A percentile compares a stretch with the other conserved stretches of the same genome.
Conservation (phyloP, 2,113 vertebrate species). For the Ifrita kowaldi region DNA sequence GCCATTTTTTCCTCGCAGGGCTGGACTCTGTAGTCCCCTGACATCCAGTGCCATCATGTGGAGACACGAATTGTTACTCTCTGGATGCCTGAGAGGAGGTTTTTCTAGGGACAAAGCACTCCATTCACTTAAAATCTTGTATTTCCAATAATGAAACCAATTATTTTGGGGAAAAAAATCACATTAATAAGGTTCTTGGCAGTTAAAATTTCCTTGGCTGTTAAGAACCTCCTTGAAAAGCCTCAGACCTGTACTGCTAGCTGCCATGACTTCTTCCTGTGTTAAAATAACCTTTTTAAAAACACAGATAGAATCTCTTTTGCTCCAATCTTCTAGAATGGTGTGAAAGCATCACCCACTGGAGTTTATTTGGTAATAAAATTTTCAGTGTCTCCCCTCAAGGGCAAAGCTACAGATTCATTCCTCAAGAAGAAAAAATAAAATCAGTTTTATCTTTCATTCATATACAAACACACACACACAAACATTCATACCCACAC, state of each 20-base stretch:
- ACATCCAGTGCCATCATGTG: slow-evolving; percentile 17
- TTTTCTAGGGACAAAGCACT: neutral
- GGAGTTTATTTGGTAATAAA: neutral
- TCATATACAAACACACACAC: neutral
- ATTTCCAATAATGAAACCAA: neutral
- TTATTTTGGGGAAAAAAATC: accelerated
- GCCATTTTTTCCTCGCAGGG: neutral
- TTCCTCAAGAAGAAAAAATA: neutral
- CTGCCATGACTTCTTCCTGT: neutral
- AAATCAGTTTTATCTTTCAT: neutral
- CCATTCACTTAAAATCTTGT: neutral
- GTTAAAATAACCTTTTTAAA: neutral
- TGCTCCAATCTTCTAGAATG: neutral
- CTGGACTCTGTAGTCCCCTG: neutral
- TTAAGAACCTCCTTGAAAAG: neutral
- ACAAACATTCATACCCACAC: no score
- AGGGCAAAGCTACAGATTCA: neutral
- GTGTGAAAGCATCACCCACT: neutral
- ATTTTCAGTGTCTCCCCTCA: neutral
- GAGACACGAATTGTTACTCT: neutral
- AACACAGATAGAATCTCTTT: neutral
- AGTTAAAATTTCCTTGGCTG: neutral
- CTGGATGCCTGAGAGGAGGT: neutral
- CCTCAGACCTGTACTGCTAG: neutral
- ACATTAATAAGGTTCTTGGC: neutral